Base-by-base conservation (phyloP, 2,888 invertebrate genomes). In the Octonoba sinensis region DNA sequence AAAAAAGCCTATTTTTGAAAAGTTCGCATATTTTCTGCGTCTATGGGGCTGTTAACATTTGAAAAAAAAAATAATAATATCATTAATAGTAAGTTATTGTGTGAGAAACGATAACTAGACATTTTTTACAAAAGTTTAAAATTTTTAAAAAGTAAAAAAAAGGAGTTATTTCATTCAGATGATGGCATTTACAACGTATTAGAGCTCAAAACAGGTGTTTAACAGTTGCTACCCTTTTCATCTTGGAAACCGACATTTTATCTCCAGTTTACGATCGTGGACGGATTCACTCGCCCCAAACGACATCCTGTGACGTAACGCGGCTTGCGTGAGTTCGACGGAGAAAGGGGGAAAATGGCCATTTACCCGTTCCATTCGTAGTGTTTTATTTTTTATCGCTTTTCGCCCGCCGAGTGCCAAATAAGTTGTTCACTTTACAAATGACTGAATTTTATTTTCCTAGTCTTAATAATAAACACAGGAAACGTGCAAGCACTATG, bases 401-500 rank as follows among this genome's bases (percentile, higher is more conserved):
- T 62, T 44, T 20, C 47, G 22, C 60, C 44, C 60, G 62, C 20
- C 56, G 72, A 79, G 67, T 67, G 72, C 44, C 44, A 70, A 79
- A 79, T 79, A 67, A 67, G 72, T 60, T 67, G 67, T 74, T 64
- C 57, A 49, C 57, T 66, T 78, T 66, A 72, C 66, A 72, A 77
- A 71, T 65, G 71, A 65, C 36, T 51, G 27, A 66, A 65, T 72
- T 62, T 78, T 72, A 59, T 66, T 72, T 66, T 62, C 56, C 27
- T 6, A 20, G 51, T 11, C 56, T 67, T 64, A 12, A 44, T 64
- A 44, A 46, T 22, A n/a, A 27, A 64, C 62, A 27, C 49, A 72
- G 60, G 62, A 62, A 76, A 27, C n/a, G 54, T 47, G 64, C 36
- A 20, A 46, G n/a, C 11, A 49, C 4, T 24, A 20, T 11, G 24